These are phyloP conservation scores for Oryzias curvinotus DNA, from an alignment of 2,113 vertebrate genomes.

Conservation along the genomic window DNA sequence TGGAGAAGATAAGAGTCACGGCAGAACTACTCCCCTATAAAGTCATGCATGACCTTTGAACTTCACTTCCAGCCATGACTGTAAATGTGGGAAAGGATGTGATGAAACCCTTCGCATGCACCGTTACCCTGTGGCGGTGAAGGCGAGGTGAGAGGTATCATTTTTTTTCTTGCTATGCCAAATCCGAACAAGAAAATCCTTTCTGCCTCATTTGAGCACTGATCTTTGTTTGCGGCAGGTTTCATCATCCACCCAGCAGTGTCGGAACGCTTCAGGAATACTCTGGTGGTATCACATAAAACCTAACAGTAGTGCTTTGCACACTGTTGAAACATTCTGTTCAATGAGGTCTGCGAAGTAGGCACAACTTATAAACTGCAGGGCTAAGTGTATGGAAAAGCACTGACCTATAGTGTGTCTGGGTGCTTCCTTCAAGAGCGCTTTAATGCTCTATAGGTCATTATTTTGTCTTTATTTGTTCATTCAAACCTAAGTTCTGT, in stretches of 20 bases:
- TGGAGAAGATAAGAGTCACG: conserved; percentile 45
- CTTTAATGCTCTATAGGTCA: no score
- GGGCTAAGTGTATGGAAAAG: no score
- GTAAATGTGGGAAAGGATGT: conserved; percentile 1
- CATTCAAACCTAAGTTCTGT: no score
- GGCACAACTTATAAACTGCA: no score
- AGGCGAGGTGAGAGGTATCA: not conserved
- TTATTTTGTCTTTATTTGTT: no score
- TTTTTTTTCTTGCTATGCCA: not conserved
- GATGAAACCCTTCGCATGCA: not conserved
- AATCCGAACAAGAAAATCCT: conserved; percentile 1
- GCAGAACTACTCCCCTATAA: conserved; percentile 28
- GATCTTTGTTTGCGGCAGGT: conserved; percentile 1
- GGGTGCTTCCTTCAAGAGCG: no score
- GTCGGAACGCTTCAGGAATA: not conserved
- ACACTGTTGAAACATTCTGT: no score
- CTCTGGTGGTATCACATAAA: no score
- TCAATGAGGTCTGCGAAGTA: no score
- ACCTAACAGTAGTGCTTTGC: no score
- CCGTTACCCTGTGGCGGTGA: not conserved
- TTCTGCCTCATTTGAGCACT: not conserved
- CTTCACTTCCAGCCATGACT: conserved; percentile 7
- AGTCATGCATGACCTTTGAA: conserved; percentile 28
- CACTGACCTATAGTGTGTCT: no score
- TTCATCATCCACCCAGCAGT: conserved; percentile 3